Evolutionary conservation across 2,797 vertebrate species (phyloP).

Genomic region (Knipowitschia caucasica): DNA sequence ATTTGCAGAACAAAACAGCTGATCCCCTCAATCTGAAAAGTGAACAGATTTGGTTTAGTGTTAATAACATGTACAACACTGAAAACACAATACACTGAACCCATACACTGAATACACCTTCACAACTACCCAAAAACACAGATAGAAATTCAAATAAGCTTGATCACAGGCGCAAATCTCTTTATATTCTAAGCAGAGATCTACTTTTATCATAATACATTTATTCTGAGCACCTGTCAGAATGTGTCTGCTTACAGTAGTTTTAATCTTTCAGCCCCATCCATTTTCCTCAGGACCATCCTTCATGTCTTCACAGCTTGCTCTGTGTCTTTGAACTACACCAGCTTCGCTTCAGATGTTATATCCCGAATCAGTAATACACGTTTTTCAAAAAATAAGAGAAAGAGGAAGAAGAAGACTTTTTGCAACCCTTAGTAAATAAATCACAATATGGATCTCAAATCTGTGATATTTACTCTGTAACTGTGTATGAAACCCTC

Average conservation of each 20-base stretch:
- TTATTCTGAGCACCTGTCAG: conserved; percentile 60
- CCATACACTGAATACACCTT: not conserved
- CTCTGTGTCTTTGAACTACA: conserved; percentile 37
- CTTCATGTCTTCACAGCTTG: conserved; percentile 41
- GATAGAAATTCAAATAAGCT: not conserved
- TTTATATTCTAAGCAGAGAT: not conserved
- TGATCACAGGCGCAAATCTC: not conserved
- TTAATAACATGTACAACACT: not conserved
- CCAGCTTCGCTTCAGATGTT: conserved; percentile 15
- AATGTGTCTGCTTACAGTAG: conserved; percentile 41
- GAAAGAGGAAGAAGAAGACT: not conserved
- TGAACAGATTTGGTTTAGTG: not conserved
- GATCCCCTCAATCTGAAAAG: conserved; percentile 29
- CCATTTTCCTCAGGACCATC: conserved; percentile 38
- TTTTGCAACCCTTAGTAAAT: not conserved
- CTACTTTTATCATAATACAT: conserved; percentile 23
- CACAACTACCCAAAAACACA: not conserved
- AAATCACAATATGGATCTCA: not conserved
- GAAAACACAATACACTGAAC: not conserved
- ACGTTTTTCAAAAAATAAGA: not conserved
- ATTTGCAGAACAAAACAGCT: not conserved
- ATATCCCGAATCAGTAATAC: not conserved
- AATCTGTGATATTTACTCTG: not conserved
- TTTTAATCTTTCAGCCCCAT: conserved; percentile 47
- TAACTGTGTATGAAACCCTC: too few species aligned